phyloP scores from a whole-genome alignment of 2,113 vertebrate genomes.

The Erpornis zantholeuca region DNA sequence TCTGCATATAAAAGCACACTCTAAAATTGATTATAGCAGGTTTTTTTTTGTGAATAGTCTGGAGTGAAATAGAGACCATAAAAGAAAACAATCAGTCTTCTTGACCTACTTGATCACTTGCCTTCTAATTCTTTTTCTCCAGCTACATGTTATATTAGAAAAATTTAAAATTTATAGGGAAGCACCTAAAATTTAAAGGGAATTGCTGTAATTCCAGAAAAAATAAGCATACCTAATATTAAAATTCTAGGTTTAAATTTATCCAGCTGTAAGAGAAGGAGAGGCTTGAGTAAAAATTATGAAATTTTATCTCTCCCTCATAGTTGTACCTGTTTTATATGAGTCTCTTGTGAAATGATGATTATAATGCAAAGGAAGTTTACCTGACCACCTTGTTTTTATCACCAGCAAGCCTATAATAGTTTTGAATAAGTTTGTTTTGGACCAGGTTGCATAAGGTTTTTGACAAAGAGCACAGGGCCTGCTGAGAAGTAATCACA shows the following conservation, averaged over 20 bases:
- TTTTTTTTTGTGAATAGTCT: neutral
- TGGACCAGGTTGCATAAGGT: neutral
- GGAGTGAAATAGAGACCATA: neutral
- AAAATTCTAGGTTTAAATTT: neutral
- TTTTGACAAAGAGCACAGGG: neutral
- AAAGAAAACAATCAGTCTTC: neutral
- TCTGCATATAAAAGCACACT: neutral
- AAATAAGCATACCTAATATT: neutral
- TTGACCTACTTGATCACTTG: neutral
- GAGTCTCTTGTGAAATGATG: neutral
- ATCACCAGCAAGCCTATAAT: neutral
- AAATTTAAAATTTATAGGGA: neutral
- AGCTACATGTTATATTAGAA: neutral
- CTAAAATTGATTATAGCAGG: neutral
- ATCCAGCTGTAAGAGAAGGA: neutral
- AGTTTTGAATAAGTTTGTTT: neutral
- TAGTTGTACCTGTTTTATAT: neutral
- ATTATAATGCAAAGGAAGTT: neutral
- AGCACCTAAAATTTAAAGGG: neutral
- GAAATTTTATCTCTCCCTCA: neutral
- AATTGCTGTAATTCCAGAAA: neutral
- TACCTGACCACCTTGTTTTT: neutral
- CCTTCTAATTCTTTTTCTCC: neutral
- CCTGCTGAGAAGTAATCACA: neutral
- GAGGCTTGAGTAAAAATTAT: neutral